Evolutionary conservation across 1,140 invertebrate genomes (phyloP).

Genomic region (Microplitis demolitor): DNA sequence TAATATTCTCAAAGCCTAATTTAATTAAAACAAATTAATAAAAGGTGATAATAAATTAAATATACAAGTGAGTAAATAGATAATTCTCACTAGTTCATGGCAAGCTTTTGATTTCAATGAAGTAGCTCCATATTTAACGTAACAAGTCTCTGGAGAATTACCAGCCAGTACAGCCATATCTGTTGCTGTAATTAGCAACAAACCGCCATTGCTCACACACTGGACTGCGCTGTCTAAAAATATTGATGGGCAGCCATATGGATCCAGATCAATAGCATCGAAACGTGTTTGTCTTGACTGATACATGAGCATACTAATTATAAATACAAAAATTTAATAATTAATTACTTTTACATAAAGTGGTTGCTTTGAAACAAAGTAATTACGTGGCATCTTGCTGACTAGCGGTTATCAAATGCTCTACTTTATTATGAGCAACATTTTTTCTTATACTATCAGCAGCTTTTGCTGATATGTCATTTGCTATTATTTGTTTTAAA

Average conservation of each 20-base stretch:
- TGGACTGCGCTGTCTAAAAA: slow-evolving; percentile 94
- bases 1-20: slow-evolving; percentile 86
- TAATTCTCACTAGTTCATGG: slow-evolving; percentile 84
- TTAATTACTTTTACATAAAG: not conserved
- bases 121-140: slow-evolving; percentile 91
- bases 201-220: slow-evolving; percentile 75
- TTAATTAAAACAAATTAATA: not conserved
- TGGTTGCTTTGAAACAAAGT: not conserved
- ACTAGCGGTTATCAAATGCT: slow-evolving; percentile 73
- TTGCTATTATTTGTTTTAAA: slow-evolving; percentile 85
- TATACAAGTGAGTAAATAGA: slow-evolving; percentile 9
- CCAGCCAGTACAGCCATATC: slow-evolving; percentile 98
- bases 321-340: slow-evolving; percentile 41
- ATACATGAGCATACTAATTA: slow-evolving; percentile 81
- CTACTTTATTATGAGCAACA: slow-evolving; percentile 78
- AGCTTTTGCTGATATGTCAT: slow-evolving; percentile 90
- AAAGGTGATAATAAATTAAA: slow-evolving; percentile 17
- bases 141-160: slow-evolving; percentile 93
- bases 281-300: slow-evolving; percentile 76
- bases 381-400: slow-evolving; percentile 83
- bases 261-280: slow-evolving; percentile 94
- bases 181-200: slow-evolving; percentile 95
- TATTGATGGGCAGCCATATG: slow-evolving; percentile 92
- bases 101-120: slow-evolving; percentile 86
- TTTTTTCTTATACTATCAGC: slow-evolving; percentile 87